These are phyloP conservation scores for Oryctes rhinoceros DNA, from an alignment of 1,140 invertebrate genomes.

Conservation along the genomic window DNA sequence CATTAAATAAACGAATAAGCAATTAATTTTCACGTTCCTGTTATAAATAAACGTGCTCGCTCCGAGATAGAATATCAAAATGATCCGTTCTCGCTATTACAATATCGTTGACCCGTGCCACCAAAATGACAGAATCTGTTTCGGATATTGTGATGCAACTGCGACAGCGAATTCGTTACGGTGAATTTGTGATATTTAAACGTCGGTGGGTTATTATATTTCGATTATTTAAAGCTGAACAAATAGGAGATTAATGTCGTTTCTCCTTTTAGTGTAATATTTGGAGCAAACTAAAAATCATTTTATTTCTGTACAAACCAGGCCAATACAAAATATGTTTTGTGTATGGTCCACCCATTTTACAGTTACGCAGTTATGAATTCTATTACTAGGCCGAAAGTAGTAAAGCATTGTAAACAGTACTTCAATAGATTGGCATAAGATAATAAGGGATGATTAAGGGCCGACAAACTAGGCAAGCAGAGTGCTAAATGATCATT, in stretches of 20 bases:
- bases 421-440: no score
- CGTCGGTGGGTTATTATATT: slow-evolving; percentile 6
- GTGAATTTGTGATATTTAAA: slow-evolving; percentile 1
- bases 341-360: no score
- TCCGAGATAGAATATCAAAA: slow-evolving; percentile 7
- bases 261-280: background rate
- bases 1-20: slow-evolving; percentile 40
- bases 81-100: background rate
- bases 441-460: no score
- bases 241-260: slow-evolving; percentile 19
- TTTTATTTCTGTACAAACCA: background rate
- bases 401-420: no score
- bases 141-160: slow-evolving; percentile 15
- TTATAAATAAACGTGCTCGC: slow-evolving; percentile 26
- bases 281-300: background rate
- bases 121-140: background rate
- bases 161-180: background rate
- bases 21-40: slow-evolving; percentile 36
- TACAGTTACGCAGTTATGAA: no score
- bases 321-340: background rate
- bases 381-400: no score
- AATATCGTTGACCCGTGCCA: slow-evolving; percentile 15
- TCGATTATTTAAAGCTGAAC: slow-evolving; percentile 11
- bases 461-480: no score
- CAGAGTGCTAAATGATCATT: no score